Conservation (phyloP, 2,888 invertebrate genomes). For the Agriotes lineatus region DNA sequence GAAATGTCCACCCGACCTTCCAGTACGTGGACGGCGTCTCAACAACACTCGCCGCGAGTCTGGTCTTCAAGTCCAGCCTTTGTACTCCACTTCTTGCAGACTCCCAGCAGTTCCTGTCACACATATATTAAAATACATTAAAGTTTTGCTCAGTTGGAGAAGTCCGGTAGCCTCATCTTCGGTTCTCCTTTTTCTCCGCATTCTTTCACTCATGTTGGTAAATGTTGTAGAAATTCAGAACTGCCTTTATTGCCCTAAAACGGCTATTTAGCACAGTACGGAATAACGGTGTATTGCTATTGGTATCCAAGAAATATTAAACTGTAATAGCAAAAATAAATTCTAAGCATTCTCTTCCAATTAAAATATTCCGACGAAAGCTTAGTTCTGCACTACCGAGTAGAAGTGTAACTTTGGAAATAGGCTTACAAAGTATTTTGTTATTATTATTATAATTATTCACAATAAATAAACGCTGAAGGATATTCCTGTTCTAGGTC, state of each 20-base stretch:
- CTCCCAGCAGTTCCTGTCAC: constrained; percentile 59
- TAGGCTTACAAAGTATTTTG: no score
- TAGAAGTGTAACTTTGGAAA: no score
- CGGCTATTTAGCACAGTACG: constrained; percentile 7
- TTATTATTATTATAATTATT: no score
- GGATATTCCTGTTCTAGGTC: no score
- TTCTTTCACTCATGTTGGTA: constrained; percentile 29
- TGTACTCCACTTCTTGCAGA: constrained; percentile 58
- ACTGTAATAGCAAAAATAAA: no score
- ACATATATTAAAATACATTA: constrained; percentile 61
- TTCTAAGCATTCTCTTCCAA: no score
- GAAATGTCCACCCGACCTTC: constrained; percentile 59
- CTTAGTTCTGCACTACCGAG: no score
- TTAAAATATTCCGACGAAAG: no score
- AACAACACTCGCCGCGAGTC: constrained; percentile 52
- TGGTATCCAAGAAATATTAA: no score
- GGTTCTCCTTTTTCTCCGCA: constrained; percentile 36
- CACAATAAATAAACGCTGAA: no score
- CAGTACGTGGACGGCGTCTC: constrained; percentile 57
- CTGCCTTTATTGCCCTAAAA: not conserved
- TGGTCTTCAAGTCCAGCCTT: constrained; percentile 54
- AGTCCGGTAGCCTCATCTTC: constrained; percentile 36
- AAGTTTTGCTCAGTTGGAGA: constrained; percentile 45
- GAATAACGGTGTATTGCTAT: no score
- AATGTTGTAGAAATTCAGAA: not conserved